Evolutionary conservation across 2,888 invertebrate genomes (phyloP).

Genomic region (Agrenia bidenticulata): DNA sequence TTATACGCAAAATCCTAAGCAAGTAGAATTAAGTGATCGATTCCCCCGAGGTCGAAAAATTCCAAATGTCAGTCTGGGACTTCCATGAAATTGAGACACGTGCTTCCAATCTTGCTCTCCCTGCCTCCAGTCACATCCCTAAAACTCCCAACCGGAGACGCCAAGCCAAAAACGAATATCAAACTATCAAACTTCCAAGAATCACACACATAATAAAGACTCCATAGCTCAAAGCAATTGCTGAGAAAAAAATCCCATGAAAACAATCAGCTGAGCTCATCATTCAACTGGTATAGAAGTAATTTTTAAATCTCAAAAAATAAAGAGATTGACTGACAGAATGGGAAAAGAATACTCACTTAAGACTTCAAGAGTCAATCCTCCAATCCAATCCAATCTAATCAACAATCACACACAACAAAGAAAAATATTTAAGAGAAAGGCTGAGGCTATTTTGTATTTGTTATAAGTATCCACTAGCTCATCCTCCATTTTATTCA

Average conservation of each 20-base stretch:
- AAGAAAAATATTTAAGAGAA: slow-evolving; percentile 10
- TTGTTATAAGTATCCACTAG: neutral
- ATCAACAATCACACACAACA: slow-evolving; percentile 21
- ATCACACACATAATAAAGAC: neutral
- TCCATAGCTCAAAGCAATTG: neutral
- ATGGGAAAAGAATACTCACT: slow-evolving; percentile 12
- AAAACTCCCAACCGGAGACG: neutral
- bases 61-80: neutral
- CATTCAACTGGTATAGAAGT: slow-evolving; percentile 1
- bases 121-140: neutral
- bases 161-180: neutral
- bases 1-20: no score
- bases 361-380: slow-evolving; percentile 11
- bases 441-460: neutral
- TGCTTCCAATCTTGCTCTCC: neutral
- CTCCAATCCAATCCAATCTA: slow-evolving; percentile 13
- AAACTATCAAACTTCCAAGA: neutral
- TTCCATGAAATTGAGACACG: slow-evolving; percentile 6
- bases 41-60: no score
- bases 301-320: slow-evolving; percentile 9
- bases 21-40: no score
- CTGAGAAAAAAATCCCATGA: slow-evolving; percentile 6
- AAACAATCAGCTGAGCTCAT: slow-evolving; percentile 12
- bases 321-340: neutral
- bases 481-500: neutral